phyloP scores from a whole-genome alignment of 64 coral and sea anemone species.

The Stichodactyla mertensii region DNA sequence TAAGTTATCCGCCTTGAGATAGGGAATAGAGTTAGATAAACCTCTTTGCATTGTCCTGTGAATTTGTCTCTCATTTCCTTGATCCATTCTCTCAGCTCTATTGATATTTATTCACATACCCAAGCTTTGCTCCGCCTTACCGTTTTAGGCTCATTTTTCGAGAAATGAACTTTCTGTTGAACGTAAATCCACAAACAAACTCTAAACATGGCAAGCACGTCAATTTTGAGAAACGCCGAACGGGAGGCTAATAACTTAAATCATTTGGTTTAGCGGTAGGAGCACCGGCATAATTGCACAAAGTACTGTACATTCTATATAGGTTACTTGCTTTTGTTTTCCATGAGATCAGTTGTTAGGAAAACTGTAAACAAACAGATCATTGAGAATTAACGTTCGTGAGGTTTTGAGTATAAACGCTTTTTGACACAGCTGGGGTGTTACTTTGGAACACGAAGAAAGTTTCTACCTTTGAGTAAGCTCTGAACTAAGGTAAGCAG shows the following conservation, averaged over 20 bases:
- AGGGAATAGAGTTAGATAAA: neutral
- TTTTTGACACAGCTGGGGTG: neutral
- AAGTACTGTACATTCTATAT: neutral
- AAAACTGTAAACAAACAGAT: conserved; percentile 15
- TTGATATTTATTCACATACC: neutral
- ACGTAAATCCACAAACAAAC: conserved; percentile 13
- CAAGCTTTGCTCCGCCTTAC: conserved; percentile 2
- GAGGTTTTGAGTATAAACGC: neutral
- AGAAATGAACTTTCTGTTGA: neutral
- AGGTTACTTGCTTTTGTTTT: neutral
- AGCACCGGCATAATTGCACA: neutral
- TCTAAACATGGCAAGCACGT: neutral
- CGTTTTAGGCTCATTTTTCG: conserved; percentile 6
- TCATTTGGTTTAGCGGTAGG: neutral
- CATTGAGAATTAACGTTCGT: conserved; percentile 4
- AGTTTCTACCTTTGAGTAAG: neutral
- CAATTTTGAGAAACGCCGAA: neutral
- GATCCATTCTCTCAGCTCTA: neutral
- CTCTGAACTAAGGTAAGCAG: neutral
- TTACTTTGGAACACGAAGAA: neutral
- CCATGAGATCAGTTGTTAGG: neutral
- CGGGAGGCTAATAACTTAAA: neutral
- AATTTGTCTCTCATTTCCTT: conserved; percentile 10
- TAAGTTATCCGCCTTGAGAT: neutral
- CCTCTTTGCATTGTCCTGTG: conserved; percentile 14